phyloP scores from a whole-genome alignment of 2,888 invertebrate species.

The Slavum lentiscoides region DNA sequence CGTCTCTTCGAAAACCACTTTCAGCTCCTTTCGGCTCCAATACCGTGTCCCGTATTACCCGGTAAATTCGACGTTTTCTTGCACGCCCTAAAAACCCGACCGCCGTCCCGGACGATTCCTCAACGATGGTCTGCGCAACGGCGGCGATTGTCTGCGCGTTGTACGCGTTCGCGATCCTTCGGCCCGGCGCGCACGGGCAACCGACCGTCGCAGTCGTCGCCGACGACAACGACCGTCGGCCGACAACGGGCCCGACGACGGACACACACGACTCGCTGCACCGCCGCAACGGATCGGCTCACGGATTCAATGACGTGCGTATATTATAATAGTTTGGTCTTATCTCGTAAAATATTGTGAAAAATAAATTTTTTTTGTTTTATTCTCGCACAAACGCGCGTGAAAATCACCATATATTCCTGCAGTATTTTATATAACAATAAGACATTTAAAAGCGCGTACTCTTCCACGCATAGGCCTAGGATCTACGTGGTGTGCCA shows the following conservation, averaged over 20 bases:
- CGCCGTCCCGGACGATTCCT: no score
- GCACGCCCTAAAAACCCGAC: no score
- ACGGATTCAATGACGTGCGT: slow-evolving; percentile 24
- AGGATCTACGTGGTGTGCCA: no score
- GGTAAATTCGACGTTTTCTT: background rate
- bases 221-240: background rate
- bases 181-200: background rate
- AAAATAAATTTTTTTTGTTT: no score
- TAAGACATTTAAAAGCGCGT: no score
- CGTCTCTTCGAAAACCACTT: background rate
- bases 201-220: background rate
- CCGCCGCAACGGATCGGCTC: slow-evolving; percentile 4
- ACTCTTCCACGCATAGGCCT: no score
- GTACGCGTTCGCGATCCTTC: background rate
- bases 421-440: no score
- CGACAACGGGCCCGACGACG: background rate
- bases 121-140: background rate
- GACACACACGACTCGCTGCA: background rate
- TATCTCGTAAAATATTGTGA: no score
- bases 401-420: no score
- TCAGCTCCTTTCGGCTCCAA: background rate
- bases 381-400: no score
- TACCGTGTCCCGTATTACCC: no score
- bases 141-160: background rate
- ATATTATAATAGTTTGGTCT: background rate